Evolutionary conservation across 2,888 invertebrate species (phyloP), one percentile per base, ranked within the genome.

Genomic region (Cryptus viduatorius): DNA sequence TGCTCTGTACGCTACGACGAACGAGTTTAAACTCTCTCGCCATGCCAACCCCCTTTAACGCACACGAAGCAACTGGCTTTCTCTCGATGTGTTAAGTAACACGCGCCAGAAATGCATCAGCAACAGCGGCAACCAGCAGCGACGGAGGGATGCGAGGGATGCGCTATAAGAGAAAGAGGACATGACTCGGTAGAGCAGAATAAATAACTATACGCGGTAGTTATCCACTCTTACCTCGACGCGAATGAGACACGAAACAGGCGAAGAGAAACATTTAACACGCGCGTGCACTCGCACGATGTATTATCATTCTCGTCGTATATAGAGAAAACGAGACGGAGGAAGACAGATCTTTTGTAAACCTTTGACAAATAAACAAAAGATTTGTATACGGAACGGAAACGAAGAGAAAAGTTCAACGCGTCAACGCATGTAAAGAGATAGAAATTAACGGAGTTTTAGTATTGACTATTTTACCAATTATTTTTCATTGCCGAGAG

Each of bases 331-430:
- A 69, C 37, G 14, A 12, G 0, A 12, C 24, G 12, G n/a, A 1
- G 12, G 3, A 24, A 50, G 14, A 71, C 53, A 65, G 69, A 44
- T 71, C 42, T 83, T 72, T 65, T 67, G 76, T 76, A 50, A 65
- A 61, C 59, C 76, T 72, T 84, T 80, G 31, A 76, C 80, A 80
- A 80, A 84, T 84, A 84, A 84, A 80, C 79, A 61, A 24, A 10
- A 29, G 56, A 77, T 80, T 84, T 59, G 67, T 29, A 72, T 77
- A 31, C 14, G 4, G 31, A 29, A 29, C 14, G 59, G 14, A 14
- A 19, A n/a, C 8, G 10, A 16, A 16, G 19, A 24, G 4, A 12
- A 24, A 56, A 24, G 24, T 24, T 53, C 8, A 10, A 53, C 19
- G 19, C 16, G 8, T 19, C 24, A 24, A 37, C 37, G 37, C 37